Conservation (phyloP, 2,888 invertebrate species). For the Eilema depressum region DNA sequence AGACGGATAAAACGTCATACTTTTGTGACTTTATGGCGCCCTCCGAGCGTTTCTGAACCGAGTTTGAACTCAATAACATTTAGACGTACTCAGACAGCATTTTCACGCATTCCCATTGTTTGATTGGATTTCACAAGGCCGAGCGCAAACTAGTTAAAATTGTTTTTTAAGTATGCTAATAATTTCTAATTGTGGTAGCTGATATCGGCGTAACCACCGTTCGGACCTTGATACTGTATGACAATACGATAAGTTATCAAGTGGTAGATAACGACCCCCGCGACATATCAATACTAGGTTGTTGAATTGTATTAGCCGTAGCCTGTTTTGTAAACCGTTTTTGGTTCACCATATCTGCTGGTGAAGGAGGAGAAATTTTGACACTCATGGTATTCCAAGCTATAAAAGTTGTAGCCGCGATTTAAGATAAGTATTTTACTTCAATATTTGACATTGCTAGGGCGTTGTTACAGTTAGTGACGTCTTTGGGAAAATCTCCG, state of each 20-base stretch:
- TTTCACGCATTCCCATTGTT: not conserved
- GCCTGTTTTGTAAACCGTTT: not conserved
- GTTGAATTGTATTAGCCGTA: conserved; percentile 10
- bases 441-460: not conserved
- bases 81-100: not conserved
- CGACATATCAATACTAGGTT: conserved; percentile 58
- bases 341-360: not conserved
- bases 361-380: not conserved
- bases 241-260: conserved; percentile 66
- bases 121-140: not conserved
- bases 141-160: not conserved
- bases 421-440: not conserved
- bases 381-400: not conserved
- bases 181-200: conserved; percentile 30
- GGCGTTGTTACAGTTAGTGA: not conserved
- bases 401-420: not conserved
- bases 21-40: not conserved
- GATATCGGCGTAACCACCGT: conserved; percentile 38
- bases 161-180: conserved; percentile 33
- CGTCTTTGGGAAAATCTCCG: conserved; percentile 5
- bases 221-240: conserved; percentile 67
- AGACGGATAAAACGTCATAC: not conserved
- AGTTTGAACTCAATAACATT: not conserved
- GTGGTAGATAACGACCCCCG: conserved; percentile 61
- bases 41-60: not conserved